These are phyloP conservation scores for Anthoptus insignis DNA, from an alignment of 2,888 invertebrate genomes.

Conservation along the genomic window DNA sequence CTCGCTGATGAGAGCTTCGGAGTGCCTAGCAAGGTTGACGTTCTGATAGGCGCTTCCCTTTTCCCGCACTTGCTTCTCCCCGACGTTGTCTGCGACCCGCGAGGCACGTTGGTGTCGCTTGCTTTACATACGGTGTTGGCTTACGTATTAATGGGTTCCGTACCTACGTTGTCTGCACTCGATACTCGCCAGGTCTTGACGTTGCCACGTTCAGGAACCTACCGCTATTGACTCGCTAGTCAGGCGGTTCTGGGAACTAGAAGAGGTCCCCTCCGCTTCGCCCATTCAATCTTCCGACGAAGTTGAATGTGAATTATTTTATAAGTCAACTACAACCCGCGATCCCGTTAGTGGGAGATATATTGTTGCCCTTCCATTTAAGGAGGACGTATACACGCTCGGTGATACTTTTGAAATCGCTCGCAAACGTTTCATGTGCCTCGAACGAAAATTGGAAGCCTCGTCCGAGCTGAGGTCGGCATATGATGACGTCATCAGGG, in stretches of 20 bases:
- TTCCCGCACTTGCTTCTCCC: conserved; percentile 38
- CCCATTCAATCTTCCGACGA: conserved; percentile 29
- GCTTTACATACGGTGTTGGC: conserved; percentile 40
- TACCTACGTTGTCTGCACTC: conserved; percentile 18
- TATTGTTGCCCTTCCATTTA: conserved; percentile 37
- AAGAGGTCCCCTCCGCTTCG: conserved; percentile 18
- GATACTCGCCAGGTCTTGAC: not conserved
- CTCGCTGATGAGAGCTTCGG: conserved; percentile 38
- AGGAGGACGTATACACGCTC: conserved; percentile 22
- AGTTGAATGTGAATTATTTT: conserved; percentile 38
- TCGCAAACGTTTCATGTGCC: conserved; percentile 32
- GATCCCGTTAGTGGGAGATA: conserved; percentile 37
- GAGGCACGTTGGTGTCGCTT: not conserved
- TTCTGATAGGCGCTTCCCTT: conserved; percentile 38
- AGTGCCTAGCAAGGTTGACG: conserved; percentile 37
- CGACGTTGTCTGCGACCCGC: conserved; percentile 10
- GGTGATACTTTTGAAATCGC: conserved; percentile 37
- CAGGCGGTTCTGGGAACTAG: conserved; percentile 30
- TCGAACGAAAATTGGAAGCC: conserved; percentile 39
- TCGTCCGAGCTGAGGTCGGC: conserved; percentile 18
- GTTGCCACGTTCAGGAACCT: conserved; percentile 18
- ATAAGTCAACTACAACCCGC: conserved; percentile 30
- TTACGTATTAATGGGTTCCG: conserved; percentile 38
- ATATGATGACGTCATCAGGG: conserved; percentile 40
- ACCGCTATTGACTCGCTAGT: conserved; percentile 22